Evolutionary conservation across 2,113 vertebrate genomes (phyloP).

Genomic region (Peromyscus maniculatus): DNA sequence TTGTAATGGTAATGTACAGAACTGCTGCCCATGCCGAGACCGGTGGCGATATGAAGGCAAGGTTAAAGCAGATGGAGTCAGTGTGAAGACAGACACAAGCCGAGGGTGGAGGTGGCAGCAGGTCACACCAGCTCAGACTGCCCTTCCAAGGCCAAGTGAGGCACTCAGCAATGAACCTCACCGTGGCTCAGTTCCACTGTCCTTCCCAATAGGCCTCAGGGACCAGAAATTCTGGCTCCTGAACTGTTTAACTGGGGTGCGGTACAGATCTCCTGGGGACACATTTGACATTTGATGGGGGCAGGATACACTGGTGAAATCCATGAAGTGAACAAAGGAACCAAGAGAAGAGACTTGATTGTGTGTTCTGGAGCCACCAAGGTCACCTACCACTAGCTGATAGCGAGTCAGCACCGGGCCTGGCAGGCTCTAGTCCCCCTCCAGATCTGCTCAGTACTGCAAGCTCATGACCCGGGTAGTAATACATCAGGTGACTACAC

Average conservation of each 20-base stretch:
- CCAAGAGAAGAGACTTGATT: neutral
- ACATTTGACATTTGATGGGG: neutral
- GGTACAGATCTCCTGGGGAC: neutral
- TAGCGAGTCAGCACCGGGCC: neutral
- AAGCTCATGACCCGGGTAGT: neutral
- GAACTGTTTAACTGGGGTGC: neutral
- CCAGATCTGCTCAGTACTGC: neutral
- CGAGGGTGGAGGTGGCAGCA: neutral
- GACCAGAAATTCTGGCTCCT: neutral
- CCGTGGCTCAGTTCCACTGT: neutral
- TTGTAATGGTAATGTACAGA: neutral
- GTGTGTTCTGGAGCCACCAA: neutral
- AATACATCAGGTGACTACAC: neutral
- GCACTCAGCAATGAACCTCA: neutral
- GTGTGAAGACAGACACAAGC: neutral
- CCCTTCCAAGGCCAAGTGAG: neutral
- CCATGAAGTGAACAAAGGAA: fast-evolving
- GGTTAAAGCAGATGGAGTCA: neutral
- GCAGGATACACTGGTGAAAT: too few relatives aligned
- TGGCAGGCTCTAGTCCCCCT: neutral
- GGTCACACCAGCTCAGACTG: neutral
- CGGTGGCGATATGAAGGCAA: fast-evolving
- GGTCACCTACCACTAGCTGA: neutral
- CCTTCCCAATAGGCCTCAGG: neutral
- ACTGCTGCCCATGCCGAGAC: neutral